These are phyloP conservation scores for Anticlea derivata DNA, from an alignment of 2,888 invertebrate species.

Conservation along the genomic window DNA sequence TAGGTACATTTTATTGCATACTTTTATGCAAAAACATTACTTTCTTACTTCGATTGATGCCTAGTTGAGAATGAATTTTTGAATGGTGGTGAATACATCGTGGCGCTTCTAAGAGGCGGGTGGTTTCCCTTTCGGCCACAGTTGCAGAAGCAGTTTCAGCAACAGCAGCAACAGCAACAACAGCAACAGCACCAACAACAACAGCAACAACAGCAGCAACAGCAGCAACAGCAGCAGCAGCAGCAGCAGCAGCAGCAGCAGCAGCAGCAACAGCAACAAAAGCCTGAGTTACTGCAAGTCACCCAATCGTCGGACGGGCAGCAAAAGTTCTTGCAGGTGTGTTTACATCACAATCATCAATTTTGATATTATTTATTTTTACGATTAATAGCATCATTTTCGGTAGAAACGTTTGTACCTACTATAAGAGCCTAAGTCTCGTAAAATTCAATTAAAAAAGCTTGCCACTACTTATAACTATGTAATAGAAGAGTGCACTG, in stretches of 20 bases:
- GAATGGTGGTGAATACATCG: not conserved
- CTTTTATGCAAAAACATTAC: not conserved
- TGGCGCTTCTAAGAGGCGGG: slow-evolving; percentile 2
- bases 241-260: slow-evolving; percentile 62
- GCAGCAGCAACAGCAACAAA: slow-evolving; percentile 67
- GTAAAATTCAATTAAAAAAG: too few relatives aligned
- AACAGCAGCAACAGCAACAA: too few relatives aligned
- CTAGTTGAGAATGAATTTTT: not conserved
- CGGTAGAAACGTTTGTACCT: not conserved
- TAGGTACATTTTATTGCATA: not conserved
- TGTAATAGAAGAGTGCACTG: too few relatives aligned
- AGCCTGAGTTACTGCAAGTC: slow-evolving; percentile 70
- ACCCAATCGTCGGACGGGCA: slow-evolving; percentile 65
- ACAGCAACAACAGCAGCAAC: slow-evolving; percentile 69
- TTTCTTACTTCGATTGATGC: too few relatives aligned
- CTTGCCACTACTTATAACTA: too few relatives aligned
- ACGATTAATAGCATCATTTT: not conserved
- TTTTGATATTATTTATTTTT: not conserved
- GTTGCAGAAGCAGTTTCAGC: slow-evolving; percentile 59
- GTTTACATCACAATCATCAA: not conserved
- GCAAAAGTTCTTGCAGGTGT: slow-evolving; percentile 74
- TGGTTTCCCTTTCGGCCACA: slow-evolving; percentile 34
- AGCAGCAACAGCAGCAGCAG: slow-evolving; percentile 58
- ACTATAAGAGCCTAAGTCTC: too few relatives aligned
- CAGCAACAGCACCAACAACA: too few relatives aligned